Percentiles rank a stretch among this genome's conserved stretches.
These are phyloP conservation scores for Oscheius sp. DNA, from an alignment of 2,888 invertebrate species.

Conservation along the genomic window DNA sequence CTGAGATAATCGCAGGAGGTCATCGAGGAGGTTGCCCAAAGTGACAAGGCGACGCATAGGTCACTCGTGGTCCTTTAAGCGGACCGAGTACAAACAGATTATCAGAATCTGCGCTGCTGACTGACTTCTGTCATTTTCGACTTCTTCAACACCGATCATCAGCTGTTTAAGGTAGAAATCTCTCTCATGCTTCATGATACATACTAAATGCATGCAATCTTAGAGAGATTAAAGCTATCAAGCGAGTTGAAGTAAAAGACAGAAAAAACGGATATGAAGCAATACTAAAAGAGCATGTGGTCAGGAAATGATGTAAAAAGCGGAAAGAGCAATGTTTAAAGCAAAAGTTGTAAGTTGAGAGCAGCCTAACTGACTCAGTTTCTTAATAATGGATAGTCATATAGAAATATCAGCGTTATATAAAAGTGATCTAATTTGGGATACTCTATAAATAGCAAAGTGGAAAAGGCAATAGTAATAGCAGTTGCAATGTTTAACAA, in stretches of 20 bases:
- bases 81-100: conserved; percentile 31
- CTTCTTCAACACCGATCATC: too few species aligned
- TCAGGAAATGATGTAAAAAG: not conserved
- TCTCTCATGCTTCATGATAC: too few species aligned
- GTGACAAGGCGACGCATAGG: conserved; percentile 26
- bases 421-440: too few species aligned
- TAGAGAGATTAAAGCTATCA: too few species aligned
- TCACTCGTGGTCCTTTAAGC: conserved; percentile 30
- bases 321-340: not conserved
- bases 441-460: too few species aligned
- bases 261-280: not conserved
- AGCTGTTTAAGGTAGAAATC: too few species aligned
- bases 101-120: conserved; percentile 16
- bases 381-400: too few species aligned
- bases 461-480: too few species aligned
- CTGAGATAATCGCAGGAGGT: conserved; percentile 27
- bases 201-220: too few species aligned
- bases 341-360: not conserved
- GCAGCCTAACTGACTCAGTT: too few species aligned
- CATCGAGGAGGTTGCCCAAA: conserved; percentile 29
- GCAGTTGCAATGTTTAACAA: conserved; percentile 20
- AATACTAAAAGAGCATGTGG: not conserved
- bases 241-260: too few species aligned
- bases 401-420: too few species aligned
- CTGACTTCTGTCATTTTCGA: not conserved